These are phyloP conservation scores for Sciurus niger DNA, from an alignment of 2,113 vertebrate species.

Conservation along the genomic window DNA sequence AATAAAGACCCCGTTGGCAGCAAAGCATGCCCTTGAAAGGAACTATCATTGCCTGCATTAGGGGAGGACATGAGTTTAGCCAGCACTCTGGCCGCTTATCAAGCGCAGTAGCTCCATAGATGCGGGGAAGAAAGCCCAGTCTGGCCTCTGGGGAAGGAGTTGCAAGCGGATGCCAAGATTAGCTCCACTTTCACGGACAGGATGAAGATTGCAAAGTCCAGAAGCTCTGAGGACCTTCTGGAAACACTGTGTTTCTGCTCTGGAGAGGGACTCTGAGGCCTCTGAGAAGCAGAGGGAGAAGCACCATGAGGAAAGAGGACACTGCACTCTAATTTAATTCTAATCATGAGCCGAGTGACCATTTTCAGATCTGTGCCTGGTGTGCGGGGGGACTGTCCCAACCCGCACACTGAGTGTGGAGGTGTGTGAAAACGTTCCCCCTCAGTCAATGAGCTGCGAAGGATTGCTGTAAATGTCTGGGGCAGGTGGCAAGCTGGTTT, in stretches of 20 bases:
- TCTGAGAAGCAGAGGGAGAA: neutral
- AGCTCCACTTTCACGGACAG: neutral
- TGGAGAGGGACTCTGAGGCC: neutral
- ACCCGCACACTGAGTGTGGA: neutral
- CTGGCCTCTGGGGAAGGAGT: neutral
- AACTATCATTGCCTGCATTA: neutral
- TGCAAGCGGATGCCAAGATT: neutral
- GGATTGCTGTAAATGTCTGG: conserved; percentile 89
- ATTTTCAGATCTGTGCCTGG: neutral
- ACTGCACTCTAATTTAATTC: neutral
- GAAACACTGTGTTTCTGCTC: neutral
- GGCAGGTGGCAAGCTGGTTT: conserved; percentile 95
- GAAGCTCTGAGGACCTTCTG: neutral
- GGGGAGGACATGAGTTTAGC: conserved; percentile 6
- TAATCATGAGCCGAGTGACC: neutral
- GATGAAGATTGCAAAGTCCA: neutral
- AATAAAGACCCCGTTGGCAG: conserved; percentile 48
- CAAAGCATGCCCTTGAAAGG: conserved; percentile 27
- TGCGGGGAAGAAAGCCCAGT: neutral
- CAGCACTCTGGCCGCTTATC: conserved; percentile 16
- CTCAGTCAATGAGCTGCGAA: conserved; percentile 82
- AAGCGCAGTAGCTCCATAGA: neutral
- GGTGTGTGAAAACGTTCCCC: neutral
- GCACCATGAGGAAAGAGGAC: neutral
- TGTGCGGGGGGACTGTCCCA: neutral